These are phyloP conservation scores for Melanophora roralis DNA, from an alignment of 2,888 invertebrate genomes.

Conservation along the genomic window DNA sequence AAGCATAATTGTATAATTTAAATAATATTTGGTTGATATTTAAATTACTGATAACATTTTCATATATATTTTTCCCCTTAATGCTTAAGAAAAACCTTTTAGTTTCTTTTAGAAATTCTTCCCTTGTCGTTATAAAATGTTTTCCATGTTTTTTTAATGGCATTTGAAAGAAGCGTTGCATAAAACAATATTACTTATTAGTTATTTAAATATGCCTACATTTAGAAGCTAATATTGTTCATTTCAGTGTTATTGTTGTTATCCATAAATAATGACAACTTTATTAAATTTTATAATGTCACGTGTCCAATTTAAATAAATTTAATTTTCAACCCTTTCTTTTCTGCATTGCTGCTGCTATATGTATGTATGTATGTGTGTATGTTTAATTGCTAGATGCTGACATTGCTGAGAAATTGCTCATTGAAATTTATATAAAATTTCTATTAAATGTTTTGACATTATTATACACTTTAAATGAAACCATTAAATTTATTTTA, in stretches of 20 bases:
- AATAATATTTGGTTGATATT: conserved; percentile 13
- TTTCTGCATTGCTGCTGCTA: neutral
- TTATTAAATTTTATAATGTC: conserved; percentile 49
- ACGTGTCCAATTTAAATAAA: conserved; percentile 36
- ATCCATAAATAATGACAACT: conserved; percentile 46
- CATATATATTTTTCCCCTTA: no score
- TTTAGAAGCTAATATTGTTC: neutral
- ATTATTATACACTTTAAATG: conserved; percentile 2
- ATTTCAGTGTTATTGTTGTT: conserved; percentile 6
- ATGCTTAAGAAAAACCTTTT: neutral
- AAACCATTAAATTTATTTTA: conserved; percentile 19
- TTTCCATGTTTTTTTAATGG: neutral
- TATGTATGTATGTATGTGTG: neutral
- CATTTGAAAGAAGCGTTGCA: neutral
- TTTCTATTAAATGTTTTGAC: conserved; percentile 26
- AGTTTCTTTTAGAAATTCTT: neutral
- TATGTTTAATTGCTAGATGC: neutral
- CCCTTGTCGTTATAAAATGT: no score
- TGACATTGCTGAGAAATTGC: conserved; percentile 14
- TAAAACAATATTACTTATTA: conserved; percentile 3
- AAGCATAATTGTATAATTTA: no score
- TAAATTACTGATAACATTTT: no score
- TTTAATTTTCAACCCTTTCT: conserved; percentile 25
- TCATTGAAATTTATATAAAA: conserved; percentile 47
- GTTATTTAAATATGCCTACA: conserved; percentile 12